Evolutionary conservation across 2,888 invertebrate species (phyloP).

Genomic region (Creontiades dilutus): DNA sequence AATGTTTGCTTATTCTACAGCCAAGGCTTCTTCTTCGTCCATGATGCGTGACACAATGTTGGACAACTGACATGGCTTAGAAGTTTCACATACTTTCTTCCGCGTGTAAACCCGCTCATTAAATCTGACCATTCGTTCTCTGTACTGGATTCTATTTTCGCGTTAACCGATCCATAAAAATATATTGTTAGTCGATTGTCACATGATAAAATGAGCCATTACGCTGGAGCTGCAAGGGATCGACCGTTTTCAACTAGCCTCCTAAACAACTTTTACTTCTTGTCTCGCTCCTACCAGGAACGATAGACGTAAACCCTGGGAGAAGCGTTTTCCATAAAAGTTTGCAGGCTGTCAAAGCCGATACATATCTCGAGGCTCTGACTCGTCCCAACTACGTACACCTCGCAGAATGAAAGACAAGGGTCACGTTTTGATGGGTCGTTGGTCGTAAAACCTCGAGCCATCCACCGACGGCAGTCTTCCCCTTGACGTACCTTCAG

Average conservation of each 20-base stretch:
- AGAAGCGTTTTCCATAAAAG: neutral
- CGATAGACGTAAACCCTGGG: neutral
- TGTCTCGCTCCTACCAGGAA: neutral
- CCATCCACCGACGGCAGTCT: too few species aligned
- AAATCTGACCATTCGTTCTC: too few species aligned
- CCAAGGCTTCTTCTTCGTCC: too few species aligned
- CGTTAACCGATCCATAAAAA: neutral
- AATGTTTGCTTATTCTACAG: too few species aligned
- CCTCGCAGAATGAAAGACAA: neutral
- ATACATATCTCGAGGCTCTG: slow-evolving; percentile 2
- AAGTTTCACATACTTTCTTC: too few species aligned
- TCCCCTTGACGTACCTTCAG: too few species aligned
- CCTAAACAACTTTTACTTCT: too few species aligned
- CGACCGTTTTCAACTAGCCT: too few species aligned
- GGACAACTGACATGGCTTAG: too few species aligned
- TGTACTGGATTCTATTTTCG: neutral
- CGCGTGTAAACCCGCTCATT: too few species aligned
- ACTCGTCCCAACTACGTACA: neutral
- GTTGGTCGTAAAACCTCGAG: too few species aligned
- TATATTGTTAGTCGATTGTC: neutral
- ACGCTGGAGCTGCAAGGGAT: neutral
- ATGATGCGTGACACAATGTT: too few species aligned
- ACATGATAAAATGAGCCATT: neutral
- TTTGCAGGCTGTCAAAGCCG: neutral
- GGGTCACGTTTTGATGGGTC: neutral